These are phyloP conservation scores for Chelonia mydas DNA, from an alignment of 2,797 vertebrate genomes.

Conservation along the genomic window DNA sequence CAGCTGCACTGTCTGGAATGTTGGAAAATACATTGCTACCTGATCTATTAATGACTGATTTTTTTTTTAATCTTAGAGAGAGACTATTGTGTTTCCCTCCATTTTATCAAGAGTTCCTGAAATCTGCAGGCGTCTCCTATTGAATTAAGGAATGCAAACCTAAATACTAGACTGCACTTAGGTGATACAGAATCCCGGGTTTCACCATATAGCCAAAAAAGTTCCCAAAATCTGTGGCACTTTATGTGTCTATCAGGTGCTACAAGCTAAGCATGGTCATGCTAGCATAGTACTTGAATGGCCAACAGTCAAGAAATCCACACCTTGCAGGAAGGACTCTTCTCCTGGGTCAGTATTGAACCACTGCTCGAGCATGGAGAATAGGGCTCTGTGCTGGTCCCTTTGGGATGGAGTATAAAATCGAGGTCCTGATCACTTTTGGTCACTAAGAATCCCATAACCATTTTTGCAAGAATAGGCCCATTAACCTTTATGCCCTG, in stretches of 20 bases:
- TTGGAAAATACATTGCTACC: conserved; percentile 12
- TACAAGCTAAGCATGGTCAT: not conserved
- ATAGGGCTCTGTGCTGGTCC: not conserved
- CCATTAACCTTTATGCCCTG: not conserved
- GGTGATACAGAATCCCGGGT: not conserved
- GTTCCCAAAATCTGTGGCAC: not conserved
- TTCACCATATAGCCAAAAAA: not conserved
- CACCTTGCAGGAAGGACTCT: not conserved
- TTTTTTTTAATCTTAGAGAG: not conserved
- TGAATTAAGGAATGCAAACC: conserved; percentile 6
- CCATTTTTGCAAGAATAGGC: no score
- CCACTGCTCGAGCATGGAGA: not conserved
- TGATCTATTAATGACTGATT: conserved; percentile 25
- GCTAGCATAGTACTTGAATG: not conserved
- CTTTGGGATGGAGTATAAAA: not conserved
- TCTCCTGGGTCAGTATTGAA: not conserved
- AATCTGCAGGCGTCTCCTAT: conserved; percentile 9
- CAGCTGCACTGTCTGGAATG: conserved; percentile 14
- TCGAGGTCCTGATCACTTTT: not conserved
- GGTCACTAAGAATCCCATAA: not conserved
- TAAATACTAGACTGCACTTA: not conserved
- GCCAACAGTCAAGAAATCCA: not conserved
- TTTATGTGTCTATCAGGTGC: not conserved
- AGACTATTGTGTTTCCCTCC: not conserved
- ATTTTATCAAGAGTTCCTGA: conserved; percentile 24